These are phyloP conservation scores for Pygocentrus nattereri DNA, from an alignment of 2,797 vertebrate species.

Conservation along the genomic window DNA sequence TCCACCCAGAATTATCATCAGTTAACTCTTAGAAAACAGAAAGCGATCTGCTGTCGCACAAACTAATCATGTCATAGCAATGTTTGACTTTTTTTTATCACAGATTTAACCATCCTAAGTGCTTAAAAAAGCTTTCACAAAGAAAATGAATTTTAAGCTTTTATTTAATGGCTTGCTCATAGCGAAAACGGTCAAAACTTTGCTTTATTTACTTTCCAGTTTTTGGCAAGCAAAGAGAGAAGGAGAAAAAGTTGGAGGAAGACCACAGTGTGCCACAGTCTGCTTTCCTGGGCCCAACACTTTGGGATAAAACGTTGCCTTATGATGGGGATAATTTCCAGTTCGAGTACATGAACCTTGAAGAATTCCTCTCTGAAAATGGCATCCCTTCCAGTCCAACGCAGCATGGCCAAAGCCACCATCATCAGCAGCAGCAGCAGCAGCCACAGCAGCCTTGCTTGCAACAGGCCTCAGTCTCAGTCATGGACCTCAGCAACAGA, in stretches of 20 bases:
- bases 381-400: slow-evolving; percentile 88
- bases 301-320: slow-evolving; percentile 92
- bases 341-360: slow-evolving; percentile 94
- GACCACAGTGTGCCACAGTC: slow-evolving; percentile 85
- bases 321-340: slow-evolving; percentile 92
- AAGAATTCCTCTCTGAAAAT: slow-evolving; percentile 91
- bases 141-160: not conserved
- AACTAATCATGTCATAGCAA: not conserved
- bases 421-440: slow-evolving; percentile 74
- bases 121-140: not conserved
- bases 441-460: slow-evolving; percentile 77
- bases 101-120: not conserved
- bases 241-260: slow-evolving; percentile 89
- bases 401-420: slow-evolving; percentile 82
- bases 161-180: not conserved
- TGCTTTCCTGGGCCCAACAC: slow-evolving; percentile 90
- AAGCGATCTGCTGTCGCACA: not conserved
- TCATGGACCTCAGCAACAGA: slow-evolving; percentile 88
- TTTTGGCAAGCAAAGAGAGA: slow-evolving; percentile 86
- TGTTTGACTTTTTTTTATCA: not conserved
- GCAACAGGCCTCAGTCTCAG: slow-evolving; percentile 80
- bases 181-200: not conserved
- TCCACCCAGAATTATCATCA: slow-evolving; percentile 1
- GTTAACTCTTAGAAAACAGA: not conserved
- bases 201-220: slow-evolving; percentile 68